Evolutionary conservation across 2,888 invertebrate genomes (phyloP).

Genomic region (Strigamia crassipes): DNA sequence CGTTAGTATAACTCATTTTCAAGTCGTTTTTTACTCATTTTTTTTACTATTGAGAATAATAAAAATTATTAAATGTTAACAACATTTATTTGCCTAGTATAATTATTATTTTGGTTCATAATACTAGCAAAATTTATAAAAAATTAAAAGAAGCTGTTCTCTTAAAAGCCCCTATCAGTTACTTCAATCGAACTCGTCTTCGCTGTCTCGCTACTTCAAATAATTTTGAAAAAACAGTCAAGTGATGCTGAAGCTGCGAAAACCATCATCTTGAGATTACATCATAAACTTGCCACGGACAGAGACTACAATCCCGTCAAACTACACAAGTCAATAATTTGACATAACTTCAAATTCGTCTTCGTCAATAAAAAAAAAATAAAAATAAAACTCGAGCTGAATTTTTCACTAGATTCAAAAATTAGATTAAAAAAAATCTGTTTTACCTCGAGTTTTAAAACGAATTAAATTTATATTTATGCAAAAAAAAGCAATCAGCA

Average conservation of each 20-base stretch:
- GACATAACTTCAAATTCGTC: slow-evolving; percentile 2
- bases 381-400: neutral
- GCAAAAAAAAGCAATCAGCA: neutral
- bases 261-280: slow-evolving; percentile 30
- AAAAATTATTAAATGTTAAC: no score
- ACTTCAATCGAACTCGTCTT: neutral
- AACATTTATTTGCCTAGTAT: neutral
- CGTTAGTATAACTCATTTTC: no score
- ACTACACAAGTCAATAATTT: neutral
- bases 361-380: neutral
- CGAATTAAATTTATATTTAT: neutral
- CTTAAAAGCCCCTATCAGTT: neutral
- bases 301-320: neutral
- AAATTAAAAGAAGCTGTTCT: neutral
- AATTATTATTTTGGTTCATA: neutral
- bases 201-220: neutral
- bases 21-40: no score
- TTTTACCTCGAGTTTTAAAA: neutral
- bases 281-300: slow-evolving; percentile 26
- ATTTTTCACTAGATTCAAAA: neutral
- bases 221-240: neutral
- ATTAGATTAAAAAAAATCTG: neutral
- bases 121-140: no score
- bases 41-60: no score
- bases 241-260: slow-evolving; percentile 15